phyloP scores from a whole-genome alignment of 2,113 vertebrate species.

The Salvelinus fontinalis region DNA sequence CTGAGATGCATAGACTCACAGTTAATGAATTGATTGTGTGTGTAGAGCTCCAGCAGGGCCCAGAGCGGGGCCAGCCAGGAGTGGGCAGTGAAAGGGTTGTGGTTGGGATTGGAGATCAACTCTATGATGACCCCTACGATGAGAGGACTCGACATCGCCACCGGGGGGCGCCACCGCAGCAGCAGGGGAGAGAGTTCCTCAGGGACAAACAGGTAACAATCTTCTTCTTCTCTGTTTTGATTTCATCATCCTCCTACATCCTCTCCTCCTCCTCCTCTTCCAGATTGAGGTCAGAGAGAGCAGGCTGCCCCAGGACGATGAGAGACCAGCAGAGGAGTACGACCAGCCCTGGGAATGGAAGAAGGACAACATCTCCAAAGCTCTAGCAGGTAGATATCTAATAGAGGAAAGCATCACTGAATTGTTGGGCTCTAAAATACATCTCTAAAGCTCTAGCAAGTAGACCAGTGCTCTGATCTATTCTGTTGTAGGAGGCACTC shows the following conservation, averaged over 20 bases:
- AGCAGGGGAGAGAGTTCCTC: slow-evolving; percentile 27
- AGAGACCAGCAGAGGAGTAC: slow-evolving; percentile 93
- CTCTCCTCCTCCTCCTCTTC: not conserved
- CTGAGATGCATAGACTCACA: not conserved
- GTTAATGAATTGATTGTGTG: not conserved
- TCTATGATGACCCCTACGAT: slow-evolving; percentile 94
- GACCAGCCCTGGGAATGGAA: slow-evolving; percentile 99
- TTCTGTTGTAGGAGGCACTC: not conserved
- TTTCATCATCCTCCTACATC: no score
- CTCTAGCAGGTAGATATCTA: slow-evolving; percentile 82
- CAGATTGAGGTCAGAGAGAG: slow-evolving; percentile 82
- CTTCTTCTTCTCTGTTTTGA: no score
- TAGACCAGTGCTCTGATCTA: slow-evolving; percentile 35
- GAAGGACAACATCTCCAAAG: slow-evolving; percentile 87
- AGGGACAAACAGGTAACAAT: not conserved
- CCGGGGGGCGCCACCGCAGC: slow-evolving; percentile 9
- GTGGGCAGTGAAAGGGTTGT: slow-evolving; percentile 27
- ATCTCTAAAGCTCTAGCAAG: slow-evolving; percentile 89
- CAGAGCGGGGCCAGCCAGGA: slow-evolving; percentile 40
- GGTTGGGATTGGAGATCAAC: slow-evolving; percentile 82
- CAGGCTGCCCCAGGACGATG: slow-evolving; percentile 92
- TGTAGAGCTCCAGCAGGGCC: slow-evolving; percentile 72
- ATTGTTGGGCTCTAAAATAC: slow-evolving; percentile 67
- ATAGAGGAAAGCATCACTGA: not conserved
- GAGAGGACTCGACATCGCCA: slow-evolving; percentile 54